Evolutionary conservation across 2,113 vertebrate species (phyloP).

Genomic region (Pongo pygmaeus): DNA sequence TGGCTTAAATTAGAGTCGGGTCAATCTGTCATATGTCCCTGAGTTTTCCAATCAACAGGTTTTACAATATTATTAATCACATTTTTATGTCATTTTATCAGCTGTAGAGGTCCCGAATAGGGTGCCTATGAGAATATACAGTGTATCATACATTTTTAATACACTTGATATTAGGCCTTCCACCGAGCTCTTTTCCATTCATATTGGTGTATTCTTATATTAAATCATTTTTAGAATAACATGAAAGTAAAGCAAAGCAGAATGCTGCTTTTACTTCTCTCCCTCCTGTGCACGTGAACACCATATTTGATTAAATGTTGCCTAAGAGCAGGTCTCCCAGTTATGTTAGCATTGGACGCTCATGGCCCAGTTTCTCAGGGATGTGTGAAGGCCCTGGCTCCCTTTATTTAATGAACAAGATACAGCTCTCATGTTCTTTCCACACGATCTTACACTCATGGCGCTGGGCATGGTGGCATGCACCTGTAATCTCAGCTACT

Average conservation of each 20-base stretch:
- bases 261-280: not conserved
- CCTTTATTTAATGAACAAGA: not conserved
- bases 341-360: not conserved
- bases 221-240: constrained; percentile 63
- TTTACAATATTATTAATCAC: constrained; percentile 78
- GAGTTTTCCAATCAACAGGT: constrained; percentile 77
- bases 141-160: constrained; percentile 70
- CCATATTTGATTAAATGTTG: not conserved
- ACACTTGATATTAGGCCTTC: constrained; percentile 39
- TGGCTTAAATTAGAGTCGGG: constrained; percentile 75
- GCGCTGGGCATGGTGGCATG: not conserved
- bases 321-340: not conserved
- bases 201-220: constrained; percentile 28
- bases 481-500: not conserved
- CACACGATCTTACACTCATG: not conserved
- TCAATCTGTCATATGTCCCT: constrained; percentile 70
- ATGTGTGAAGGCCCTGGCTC: accelerated
- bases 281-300: not conserved
- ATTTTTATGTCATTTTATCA: constrained; percentile 73
- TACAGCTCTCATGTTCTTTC: not conserved
- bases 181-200: not conserved
- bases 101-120: not conserved
- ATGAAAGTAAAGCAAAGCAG: constrained; percentile 42
- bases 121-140: constrained; percentile 53
- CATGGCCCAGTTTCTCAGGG: not conserved